A percentile compares a stretch with the other conserved stretches of the same genome.
phyloP scores from a whole-genome alignment of 2,113 vertebrate genomes.

The Calonectris borealis region DNA sequence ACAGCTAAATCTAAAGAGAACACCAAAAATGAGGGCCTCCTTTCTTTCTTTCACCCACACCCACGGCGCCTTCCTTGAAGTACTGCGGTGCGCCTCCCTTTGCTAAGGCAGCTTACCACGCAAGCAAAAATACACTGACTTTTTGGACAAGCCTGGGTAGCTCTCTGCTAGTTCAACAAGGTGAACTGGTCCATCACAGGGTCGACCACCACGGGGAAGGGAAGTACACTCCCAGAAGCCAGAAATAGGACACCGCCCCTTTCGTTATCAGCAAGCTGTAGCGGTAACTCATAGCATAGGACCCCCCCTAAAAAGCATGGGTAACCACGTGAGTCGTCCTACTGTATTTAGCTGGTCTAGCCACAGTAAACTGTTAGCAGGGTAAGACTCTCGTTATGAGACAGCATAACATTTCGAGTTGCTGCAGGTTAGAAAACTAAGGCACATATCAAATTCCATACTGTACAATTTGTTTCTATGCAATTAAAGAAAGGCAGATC shows the following conservation, averaged over 20 bases:
- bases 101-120: neutral
- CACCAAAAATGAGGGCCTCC: neutral
- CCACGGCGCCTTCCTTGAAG: neutral
- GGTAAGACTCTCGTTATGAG: neutral
- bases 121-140: neutral
- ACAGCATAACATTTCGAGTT: neutral
- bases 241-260: neutral
- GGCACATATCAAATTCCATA: neutral
- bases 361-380: neutral
- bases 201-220: rapidly evolving
- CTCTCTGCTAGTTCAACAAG: neutral
- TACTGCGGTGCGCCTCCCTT: neutral
- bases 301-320: neutral
- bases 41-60: neutral
- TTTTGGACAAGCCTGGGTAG: neutral
- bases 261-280: neutral
- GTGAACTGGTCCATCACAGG: neutral
- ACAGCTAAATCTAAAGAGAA: neutral
- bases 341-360: rapidly evolving
- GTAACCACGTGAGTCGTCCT: neutral
- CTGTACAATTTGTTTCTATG: neutral
- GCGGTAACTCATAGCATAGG: neutral
- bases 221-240: neutral
- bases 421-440: neutral
- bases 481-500: neutral